phyloP scores from a whole-genome alignment of 2,797 vertebrate genomes.

The Onychomys leucogaster region DNA sequence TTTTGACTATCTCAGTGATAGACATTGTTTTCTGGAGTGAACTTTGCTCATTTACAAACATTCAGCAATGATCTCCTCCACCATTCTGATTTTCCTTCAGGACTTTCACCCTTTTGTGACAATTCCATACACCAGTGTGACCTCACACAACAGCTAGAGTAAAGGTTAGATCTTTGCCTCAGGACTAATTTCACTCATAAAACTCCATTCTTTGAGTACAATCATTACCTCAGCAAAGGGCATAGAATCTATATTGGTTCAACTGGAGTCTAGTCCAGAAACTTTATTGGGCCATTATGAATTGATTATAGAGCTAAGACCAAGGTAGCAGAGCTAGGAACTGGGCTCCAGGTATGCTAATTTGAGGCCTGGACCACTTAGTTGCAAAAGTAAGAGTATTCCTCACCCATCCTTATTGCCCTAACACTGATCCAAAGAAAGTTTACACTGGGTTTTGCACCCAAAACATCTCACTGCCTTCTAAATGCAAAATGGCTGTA shows the following conservation, averaged over 20 bases:
- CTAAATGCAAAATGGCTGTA: background rate
- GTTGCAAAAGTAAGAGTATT: background rate
- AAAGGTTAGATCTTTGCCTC: background rate
- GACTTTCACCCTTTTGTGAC: background rate
- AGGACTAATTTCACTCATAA: background rate
- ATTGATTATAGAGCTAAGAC: background rate
- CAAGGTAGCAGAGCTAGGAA: background rate
- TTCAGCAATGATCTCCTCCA: background rate
- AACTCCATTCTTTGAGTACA: background rate
- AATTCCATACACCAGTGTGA: background rate
- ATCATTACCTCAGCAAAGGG: background rate
- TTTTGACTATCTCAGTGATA: background rate
- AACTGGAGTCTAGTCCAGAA: background rate
- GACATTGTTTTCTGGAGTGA: background rate
- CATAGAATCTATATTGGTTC: background rate
- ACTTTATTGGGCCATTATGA: background rate
- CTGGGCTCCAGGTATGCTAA: background rate
- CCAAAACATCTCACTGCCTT: background rate
- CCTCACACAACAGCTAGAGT: background rate
- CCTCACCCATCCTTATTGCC: too few species aligned
- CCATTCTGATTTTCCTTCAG: background rate
- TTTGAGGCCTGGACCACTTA: background rate
- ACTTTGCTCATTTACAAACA: background rate
- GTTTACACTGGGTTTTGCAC: background rate
- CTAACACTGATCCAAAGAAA: background rate